These are phyloP conservation scores for Spinus pinus DNA, from an alignment of 2,797 vertebrate species.

Conservation along the genomic window DNA sequence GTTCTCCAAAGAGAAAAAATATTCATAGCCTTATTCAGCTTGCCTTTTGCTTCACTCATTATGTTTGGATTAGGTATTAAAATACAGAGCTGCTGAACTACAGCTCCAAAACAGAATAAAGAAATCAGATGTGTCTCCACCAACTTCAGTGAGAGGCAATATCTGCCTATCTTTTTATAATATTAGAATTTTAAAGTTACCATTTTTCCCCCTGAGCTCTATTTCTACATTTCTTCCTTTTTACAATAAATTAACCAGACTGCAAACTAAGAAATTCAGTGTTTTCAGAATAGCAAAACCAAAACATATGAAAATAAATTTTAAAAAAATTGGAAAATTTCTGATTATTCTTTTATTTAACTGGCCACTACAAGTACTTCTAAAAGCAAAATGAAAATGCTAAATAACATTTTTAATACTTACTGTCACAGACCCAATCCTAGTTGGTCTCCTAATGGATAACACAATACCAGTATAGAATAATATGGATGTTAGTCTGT, in stretches of 20 bases:
- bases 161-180: not conserved
- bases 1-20: slow-evolving; percentile 20
- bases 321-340: fast-evolving
- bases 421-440: not conserved
- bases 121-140: not conserved
- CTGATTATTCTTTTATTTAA: not conserved
- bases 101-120: not conserved
- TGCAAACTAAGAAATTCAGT: not conserved
- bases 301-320: not conserved
- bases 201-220: not conserved
- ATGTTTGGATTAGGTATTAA: not conserved
- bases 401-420: not conserved
- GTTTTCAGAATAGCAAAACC: not conserved
- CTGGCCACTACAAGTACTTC: not conserved
- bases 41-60: not conserved
- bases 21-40: not conserved
- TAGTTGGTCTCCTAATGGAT: not conserved
- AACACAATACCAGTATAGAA: not conserved
- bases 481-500: not conserved
- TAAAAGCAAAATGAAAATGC: not conserved
- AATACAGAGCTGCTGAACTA: slow-evolving; percentile 14
- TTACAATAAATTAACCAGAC: not conserved
- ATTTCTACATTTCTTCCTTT: not conserved
- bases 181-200: not conserved
- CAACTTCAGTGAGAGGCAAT: not conserved